Percentiles rank a stretch among this genome's conserved stretches.
Conservation (phyloP, 2,797 vertebrate genomes). For the Lagorchestes hirsutus region DNA sequence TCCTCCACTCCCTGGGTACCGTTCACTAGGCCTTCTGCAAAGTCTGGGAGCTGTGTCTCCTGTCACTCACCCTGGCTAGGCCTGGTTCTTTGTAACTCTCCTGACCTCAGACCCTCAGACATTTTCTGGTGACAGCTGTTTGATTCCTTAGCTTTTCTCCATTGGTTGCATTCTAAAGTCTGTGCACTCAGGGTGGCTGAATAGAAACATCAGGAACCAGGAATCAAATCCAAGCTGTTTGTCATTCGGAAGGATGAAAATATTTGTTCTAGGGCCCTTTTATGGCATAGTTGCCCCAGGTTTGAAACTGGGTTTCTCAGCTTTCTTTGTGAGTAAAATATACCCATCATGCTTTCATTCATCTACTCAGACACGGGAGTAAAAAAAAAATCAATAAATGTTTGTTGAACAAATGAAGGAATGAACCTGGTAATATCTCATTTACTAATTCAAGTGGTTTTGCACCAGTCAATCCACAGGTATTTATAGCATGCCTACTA, state of each 20-base stretch:
- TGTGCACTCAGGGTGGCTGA: neutral
- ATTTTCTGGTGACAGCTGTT: conserved; percentile 72
- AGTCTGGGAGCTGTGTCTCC: conserved; percentile 34
- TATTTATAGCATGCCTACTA: neutral
- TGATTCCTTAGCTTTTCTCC: conserved; percentile 16
- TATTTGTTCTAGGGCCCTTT: neutral
- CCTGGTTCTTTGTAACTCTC: conserved; percentile 41
- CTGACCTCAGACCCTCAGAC: conserved; percentile 64
- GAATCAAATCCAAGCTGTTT: neutral
- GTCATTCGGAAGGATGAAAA: conserved; percentile 32
- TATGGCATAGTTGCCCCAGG: accelerated
- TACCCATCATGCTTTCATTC: neutral
- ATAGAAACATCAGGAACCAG: neutral
- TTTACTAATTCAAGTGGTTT: neutral
- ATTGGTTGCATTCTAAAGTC: neutral
- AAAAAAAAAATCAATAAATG: conserved; percentile 8
- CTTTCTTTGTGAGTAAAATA: neutral
- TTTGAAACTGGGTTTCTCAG: neutral
- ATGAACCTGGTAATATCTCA: neutral
- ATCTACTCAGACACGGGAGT: neutral
- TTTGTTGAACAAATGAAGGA: neutral
- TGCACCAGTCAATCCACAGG: neutral
- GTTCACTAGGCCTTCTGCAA: neutral
- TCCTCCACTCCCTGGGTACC: neutral
- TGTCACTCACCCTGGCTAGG: conserved; percentile 49